phyloP scores from a whole-genome alignment of 2,797 vertebrate species.

The Neomorphus geoffroyi region DNA sequence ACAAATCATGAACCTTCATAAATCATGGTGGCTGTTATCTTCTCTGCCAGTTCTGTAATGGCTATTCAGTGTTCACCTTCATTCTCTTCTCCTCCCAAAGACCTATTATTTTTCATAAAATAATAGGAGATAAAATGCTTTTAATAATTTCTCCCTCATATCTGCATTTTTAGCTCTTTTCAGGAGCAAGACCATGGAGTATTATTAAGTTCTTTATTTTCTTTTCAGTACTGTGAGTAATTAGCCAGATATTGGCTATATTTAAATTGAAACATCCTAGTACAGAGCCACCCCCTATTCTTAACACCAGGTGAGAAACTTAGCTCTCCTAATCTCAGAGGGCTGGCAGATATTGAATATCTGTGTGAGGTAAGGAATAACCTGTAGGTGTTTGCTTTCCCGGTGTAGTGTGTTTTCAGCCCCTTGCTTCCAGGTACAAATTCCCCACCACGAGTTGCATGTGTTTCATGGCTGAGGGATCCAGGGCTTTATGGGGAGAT shows the following conservation, averaged over 20 bases:
- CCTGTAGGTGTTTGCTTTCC: not conserved
- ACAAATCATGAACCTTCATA: slow-evolving; percentile 64
- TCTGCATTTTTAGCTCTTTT: slow-evolving; percentile 64
- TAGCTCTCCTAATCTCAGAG: not conserved
- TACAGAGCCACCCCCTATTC: not conserved
- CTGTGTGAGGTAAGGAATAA: not conserved
- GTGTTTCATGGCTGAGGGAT: not conserved
- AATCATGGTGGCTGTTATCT: slow-evolving; percentile 59
- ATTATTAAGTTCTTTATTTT: not conserved
- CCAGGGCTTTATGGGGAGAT: not conserved
- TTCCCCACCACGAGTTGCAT: rapidly evolving
- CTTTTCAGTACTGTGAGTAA: not conserved
- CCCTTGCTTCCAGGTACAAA: not conserved
- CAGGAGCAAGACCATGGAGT: slow-evolving; percentile 57
- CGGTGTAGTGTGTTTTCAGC: not conserved
- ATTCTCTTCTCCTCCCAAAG: slow-evolving; percentile 69
- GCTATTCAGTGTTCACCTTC: slow-evolving; percentile 73
- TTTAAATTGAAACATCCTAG: not conserved
- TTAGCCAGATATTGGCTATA: not conserved
- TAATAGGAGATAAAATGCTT: slow-evolving; percentile 71
- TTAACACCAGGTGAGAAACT: not conserved
- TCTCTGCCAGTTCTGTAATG: slow-evolving; percentile 65
- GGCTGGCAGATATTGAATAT: not conserved
- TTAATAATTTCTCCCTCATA: slow-evolving; percentile 64
- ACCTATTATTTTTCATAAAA: slow-evolving; percentile 75